Conservation (phyloP, 1,140 invertebrate genomes). For the Papilio machaon region DNA sequence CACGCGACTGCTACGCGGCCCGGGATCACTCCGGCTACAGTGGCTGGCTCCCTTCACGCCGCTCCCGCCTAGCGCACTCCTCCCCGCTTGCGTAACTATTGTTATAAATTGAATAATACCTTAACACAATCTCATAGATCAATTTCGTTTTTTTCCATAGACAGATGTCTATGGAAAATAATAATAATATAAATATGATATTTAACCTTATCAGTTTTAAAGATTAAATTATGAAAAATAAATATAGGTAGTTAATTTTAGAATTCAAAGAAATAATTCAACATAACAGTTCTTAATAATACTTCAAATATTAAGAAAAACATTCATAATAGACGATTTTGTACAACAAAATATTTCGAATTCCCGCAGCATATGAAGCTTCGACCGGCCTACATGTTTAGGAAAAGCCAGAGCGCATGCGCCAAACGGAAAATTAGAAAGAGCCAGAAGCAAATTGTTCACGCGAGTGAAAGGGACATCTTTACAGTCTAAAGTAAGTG, state of each 20-base stretch:
- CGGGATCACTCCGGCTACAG: conserved; percentile 65
- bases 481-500: conserved; percentile 57
- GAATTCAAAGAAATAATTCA: conserved; percentile 1
- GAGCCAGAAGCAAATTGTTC: conserved; percentile 48
- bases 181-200: not conserved
- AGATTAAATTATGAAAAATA: not conserved
- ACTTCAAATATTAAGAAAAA: not conserved
- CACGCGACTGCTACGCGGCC: conserved; percentile 49
- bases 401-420: conserved; percentile 70
- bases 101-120: conserved; percentile 62
- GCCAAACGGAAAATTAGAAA: conserved; percentile 63
- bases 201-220: not conserved
- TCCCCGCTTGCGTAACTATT: conserved; percentile 79
- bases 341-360: conserved; percentile 23
- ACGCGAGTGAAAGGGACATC: conserved; percentile 53
- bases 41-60: conserved; percentile 65
- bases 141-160: conserved; percentile 26
- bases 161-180: not conserved
- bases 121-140: conserved; percentile 32
- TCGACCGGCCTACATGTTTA: conserved; percentile 67
- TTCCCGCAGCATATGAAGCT: conserved; percentile 64
- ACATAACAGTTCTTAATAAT: conserved; percentile 3
- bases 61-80: conserved; percentile 64
- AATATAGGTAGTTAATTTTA: not conserved
- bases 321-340: not conserved